A percentile compares a stretch with the other conserved stretches of the same genome.
These are phyloP conservation scores for Lerista edwardsae DNA, from an alignment of 2,797 vertebrate species.

Conservation along the genomic window DNA sequence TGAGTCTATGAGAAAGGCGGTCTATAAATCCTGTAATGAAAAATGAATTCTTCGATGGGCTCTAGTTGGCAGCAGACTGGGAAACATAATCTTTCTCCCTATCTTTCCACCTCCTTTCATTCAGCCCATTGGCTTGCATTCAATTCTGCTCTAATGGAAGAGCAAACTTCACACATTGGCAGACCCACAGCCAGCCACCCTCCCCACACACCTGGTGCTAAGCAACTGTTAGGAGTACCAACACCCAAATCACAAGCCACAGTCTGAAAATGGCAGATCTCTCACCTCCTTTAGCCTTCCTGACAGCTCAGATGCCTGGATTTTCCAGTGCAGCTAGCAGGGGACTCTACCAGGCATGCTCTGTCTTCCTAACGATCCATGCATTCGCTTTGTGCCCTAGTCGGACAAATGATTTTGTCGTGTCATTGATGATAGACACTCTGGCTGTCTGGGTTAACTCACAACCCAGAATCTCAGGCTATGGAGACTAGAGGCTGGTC, in stretches of 20 bases:
- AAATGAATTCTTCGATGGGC: too few species aligned
- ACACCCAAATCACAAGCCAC: not conserved
- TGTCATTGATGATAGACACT: slow-evolving; percentile 29
- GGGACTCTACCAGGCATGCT: slow-evolving; percentile 18
- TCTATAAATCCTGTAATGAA: too few species aligned
- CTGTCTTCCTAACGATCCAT: slow-evolving; percentile 48
- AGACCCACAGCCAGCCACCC: not conserved
- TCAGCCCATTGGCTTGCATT: too few species aligned
- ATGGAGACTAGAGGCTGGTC: not conserved
- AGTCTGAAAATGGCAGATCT: not conserved
- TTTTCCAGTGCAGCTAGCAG: not conserved
- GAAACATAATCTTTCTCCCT: too few species aligned
- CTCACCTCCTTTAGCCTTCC: not conserved
- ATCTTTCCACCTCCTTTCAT: not conserved
- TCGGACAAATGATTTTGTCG: slow-evolving; percentile 53
- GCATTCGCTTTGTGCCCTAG: slow-evolving; percentile 46
- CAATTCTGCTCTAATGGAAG: not conserved
- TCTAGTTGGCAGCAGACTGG: not conserved
- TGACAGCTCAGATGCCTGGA: not conserved
- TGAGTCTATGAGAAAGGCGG: too few species aligned
- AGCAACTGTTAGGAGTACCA: not conserved
- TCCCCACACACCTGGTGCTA: not conserved
- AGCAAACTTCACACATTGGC: not conserved
- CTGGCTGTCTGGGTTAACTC: slow-evolving; percentile 36
- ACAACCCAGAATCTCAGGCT: slow-evolving; percentile 15